phyloP scores from a whole-genome alignment of 2,113 vertebrate species.

The Microtus oregoni region DNA sequence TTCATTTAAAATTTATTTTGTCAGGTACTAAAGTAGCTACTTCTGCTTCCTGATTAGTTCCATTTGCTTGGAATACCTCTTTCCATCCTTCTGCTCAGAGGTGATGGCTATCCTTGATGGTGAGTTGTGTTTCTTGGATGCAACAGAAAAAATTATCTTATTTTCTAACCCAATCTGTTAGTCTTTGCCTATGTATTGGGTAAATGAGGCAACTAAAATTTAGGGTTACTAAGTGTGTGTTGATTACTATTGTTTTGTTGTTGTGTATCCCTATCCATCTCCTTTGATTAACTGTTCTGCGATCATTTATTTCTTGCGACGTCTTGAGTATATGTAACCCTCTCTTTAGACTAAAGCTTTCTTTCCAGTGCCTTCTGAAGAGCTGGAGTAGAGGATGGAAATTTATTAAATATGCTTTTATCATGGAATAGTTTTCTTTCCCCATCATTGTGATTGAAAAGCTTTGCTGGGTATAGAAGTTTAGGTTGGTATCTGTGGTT shows the following conservation, averaged over 20 bases:
- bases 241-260: background rate
- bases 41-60: background rate
- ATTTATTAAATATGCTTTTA: background rate
- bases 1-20: background rate
- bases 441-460: background rate
- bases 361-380: background rate
- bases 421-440: background rate
- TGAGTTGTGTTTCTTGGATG: background rate
- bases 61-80: background rate
- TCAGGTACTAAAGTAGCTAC: background rate
- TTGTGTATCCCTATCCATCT: background rate
- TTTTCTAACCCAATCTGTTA: background rate
- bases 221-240: background rate
- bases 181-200: background rate
- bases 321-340: background rate
- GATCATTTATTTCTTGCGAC: background rate
- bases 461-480: background rate
- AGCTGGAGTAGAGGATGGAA: background rate
- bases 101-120: background rate
- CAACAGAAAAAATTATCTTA: background rate
- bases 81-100: background rate
- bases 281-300: background rate
- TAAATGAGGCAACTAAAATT: background rate
- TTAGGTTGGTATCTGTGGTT: background rate
- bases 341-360: background rate